Conservation (phyloP, 37 sponge, comb jelly and placozoan species). For the Haliclona indistincta region DNA sequence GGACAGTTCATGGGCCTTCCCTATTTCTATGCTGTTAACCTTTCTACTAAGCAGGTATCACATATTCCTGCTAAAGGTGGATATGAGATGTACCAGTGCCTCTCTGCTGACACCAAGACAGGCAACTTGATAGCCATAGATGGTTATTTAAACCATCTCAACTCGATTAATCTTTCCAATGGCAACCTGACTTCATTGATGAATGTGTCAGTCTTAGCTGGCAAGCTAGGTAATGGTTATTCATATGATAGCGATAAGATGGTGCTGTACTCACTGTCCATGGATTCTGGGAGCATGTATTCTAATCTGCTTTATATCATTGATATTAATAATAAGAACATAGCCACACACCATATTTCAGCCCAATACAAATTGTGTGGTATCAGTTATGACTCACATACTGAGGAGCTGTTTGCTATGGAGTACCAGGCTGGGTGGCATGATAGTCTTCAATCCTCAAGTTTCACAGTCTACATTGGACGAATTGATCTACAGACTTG, state of each 20-base stretch:
- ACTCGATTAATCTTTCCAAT: background rate
- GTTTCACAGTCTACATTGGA: background rate
- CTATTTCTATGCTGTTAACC: background rate
- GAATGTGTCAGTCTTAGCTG: background rate
- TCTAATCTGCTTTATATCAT: background rate
- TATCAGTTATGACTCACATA: too few species aligned
- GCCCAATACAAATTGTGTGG: background rate
- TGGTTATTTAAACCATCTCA: background rate
- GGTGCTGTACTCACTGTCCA: background rate
- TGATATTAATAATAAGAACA: background rate
- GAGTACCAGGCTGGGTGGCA: background rate
- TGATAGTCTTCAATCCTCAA: background rate
- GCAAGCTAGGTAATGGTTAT: background rate
- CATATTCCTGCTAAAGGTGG: background rate
- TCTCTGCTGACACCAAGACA: background rate
- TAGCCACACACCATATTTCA: background rate
- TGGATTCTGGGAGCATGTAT: background rate
- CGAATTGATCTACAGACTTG: background rate
- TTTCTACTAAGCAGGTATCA: background rate
- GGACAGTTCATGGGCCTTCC: slow-evolving; percentile 3
- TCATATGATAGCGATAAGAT: background rate
- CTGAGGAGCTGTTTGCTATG: background rate
- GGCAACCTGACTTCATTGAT: background rate
- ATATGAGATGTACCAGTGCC: background rate
- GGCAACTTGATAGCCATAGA: background rate